These are phyloP conservation scores for Melanotaenia pygmaea DNA, from an alignment of 2,797 vertebrate genomes.

Conservation along the genomic window DNA sequence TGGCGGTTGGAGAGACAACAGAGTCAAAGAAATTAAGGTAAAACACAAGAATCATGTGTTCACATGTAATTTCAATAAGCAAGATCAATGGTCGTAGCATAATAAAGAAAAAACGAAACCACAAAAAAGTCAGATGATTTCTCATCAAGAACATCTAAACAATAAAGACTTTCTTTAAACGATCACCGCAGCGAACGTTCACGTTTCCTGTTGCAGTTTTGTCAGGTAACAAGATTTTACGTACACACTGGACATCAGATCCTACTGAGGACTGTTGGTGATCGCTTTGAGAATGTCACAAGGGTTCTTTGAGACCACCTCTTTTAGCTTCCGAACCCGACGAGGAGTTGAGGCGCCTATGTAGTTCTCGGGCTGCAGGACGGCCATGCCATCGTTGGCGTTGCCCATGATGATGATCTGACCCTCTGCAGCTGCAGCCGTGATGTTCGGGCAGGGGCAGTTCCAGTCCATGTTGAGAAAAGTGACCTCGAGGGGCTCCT, in stretches of 20 bases:
- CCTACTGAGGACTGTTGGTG: conserved; percentile 87
- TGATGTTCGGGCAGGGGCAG: conserved; percentile 96
- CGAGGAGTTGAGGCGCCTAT: conserved; percentile 88
- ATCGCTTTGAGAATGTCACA: conserved; percentile 95
- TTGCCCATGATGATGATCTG: conserved; percentile 97
- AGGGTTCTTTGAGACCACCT: conserved; percentile 95
- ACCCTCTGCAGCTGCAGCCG: conserved; percentile 79
- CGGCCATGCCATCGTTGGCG: conserved; percentile 92
- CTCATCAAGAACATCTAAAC: background rate
- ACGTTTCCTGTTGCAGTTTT: conserved; percentile 6
- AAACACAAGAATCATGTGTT: conserved; percentile 60
- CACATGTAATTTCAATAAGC: conserved; percentile 73
- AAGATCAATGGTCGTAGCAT: conserved; percentile 17
- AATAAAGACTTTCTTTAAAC: conserved; percentile 12
- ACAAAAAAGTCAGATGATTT: conserved; percentile 14
- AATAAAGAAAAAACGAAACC: conserved; percentile 30
- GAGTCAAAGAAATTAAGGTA: conserved; percentile 44
- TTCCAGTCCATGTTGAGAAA: conserved; percentile 95
- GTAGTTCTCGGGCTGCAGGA: conserved; percentile 93
- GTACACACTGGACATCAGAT: background rate
- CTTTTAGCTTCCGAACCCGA: conserved; percentile 89
- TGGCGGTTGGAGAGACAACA: conserved; percentile 14
- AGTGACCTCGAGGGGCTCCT: conserved; percentile 93
- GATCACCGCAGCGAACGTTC: conserved; percentile 8
- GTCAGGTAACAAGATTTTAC: conserved; percentile 2